phyloP scores from a whole-genome alignment of 2,888 invertebrate species.

The Andricus curvator region DNA sequence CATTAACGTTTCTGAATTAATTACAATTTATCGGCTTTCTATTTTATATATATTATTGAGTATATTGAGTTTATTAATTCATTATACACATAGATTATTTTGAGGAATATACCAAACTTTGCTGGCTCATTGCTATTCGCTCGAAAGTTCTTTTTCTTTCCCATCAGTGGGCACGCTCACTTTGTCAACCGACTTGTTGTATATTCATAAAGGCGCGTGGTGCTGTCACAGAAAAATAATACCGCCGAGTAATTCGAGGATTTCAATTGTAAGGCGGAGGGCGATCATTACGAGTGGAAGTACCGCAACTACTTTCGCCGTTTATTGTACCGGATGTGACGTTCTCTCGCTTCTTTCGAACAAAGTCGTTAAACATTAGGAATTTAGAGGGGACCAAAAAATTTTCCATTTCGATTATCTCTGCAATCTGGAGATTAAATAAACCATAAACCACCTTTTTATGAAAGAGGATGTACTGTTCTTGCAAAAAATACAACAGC shows the following conservation, averaged over 20 bases:
- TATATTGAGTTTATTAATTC: background rate
- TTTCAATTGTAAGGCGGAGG: constrained; percentile 27
- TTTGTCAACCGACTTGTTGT: constrained; percentile 9
- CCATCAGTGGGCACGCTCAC: constrained; percentile 6
- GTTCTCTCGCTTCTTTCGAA: background rate
- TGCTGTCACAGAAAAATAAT: constrained; percentile 29
- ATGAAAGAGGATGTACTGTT: background rate
- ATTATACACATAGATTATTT: background rate
- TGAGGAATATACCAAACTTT: background rate
- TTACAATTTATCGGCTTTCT: background rate
- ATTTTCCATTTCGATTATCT: background rate
- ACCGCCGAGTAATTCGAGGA: constrained; percentile 30
- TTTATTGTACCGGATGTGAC: constrained; percentile 34
- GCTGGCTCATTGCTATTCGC: background rate
- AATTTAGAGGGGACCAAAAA: background rate
- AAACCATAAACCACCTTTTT: background rate
- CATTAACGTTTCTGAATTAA: background rate
- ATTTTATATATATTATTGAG: background rate
- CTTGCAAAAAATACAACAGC: background rate
- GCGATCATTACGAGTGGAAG: constrained; percentile 19
- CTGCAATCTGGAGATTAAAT: background rate
- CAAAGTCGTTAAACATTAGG: background rate
- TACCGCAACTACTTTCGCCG: constrained; percentile 40
- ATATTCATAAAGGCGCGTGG: constrained; percentile 8
- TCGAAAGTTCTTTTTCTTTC: constrained; percentile 10